These are phyloP conservation scores for Gymnoscopelus microlampas DNA, from an alignment of 2,797 vertebrate species.

Conservation along the genomic window DNA sequence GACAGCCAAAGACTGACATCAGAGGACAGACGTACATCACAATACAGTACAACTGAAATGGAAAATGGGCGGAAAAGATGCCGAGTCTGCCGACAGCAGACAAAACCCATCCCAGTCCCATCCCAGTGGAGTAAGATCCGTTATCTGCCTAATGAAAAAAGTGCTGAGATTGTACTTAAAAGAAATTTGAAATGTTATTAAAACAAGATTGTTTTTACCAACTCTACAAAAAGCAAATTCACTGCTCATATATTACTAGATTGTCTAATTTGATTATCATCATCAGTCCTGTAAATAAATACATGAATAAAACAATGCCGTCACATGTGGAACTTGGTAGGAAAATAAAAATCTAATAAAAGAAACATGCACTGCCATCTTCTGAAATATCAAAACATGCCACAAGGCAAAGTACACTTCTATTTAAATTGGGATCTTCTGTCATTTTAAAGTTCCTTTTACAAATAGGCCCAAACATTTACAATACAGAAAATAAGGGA, in stretches of 20 bases:
- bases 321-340: conserved; percentile 2
- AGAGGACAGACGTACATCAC: background rate
- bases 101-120: background rate
- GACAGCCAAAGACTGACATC: too few species aligned
- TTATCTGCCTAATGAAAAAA: too few species aligned
- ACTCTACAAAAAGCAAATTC: background rate
- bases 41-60: background rate
- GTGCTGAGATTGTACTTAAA: too few species aligned
- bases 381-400: conserved; percentile 19
- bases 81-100: background rate
- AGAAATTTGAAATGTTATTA: background rate
- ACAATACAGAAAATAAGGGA: background rate
- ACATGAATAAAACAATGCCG: conserved; percentile 30
- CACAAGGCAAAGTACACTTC: conserved; percentile 6
- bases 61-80: background rate
- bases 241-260: background rate
- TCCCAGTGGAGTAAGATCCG: background rate
- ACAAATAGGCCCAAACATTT: background rate
- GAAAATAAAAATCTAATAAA: conserved; percentile 8
- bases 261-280: conserved; percentile 35
- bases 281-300: conserved; percentile 5
- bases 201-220: background rate
- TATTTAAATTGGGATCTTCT: background rate
- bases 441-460: background rate
- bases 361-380: conserved; percentile 28